Evolutionary conservation across 2,113 vertebrate species (phyloP).

Genomic region (Gallinago media): DNA sequence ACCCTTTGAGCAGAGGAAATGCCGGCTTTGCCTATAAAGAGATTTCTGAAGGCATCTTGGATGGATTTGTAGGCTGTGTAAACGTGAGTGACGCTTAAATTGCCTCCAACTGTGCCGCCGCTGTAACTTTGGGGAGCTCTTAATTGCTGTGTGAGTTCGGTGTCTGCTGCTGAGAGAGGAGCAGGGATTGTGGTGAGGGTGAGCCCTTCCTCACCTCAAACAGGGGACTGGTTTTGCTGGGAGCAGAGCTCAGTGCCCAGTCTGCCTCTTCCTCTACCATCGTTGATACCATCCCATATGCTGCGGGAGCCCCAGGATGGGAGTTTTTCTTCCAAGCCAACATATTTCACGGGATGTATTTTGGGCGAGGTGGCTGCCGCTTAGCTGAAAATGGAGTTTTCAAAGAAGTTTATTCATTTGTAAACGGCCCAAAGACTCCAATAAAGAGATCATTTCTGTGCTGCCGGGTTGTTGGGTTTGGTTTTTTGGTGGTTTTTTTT

Average conservation of each 20-base stretch:
- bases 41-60: background rate
- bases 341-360: background rate
- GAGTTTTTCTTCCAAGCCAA: background rate
- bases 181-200: background rate
- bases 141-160: background rate
- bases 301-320: background rate
- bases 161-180: background rate
- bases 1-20: background rate
- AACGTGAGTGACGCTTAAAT: background rate
- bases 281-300: background rate
- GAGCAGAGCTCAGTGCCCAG: fast-evolving
- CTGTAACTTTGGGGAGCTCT: background rate
- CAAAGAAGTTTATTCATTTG: background rate
- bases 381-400: background rate
- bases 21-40: background rate
- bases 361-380: background rate
- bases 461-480: background rate
- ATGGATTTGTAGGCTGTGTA: background rate
- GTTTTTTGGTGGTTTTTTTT: no score
- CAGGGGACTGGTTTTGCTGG: background rate
- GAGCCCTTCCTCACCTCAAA: background rate
- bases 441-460: background rate
- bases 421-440: background rate
- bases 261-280: background rate
- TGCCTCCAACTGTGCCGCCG: background rate